Conservation (phyloP, 1,140 invertebrate genomes). For the Heliconius hermathena region DNA sequence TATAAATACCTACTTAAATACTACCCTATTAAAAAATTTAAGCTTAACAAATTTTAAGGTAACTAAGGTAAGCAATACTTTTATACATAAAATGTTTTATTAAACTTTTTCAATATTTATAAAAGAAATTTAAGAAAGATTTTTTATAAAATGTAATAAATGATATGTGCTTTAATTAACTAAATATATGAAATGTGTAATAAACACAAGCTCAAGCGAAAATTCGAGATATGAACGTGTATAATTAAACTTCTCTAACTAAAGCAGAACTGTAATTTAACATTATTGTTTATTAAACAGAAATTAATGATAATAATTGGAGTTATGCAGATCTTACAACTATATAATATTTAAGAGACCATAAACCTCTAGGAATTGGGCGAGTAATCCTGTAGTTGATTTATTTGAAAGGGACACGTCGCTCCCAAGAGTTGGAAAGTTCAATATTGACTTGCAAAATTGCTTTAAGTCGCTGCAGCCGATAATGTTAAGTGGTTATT, state of each 20-base stretch:
- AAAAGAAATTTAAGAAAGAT: no score
- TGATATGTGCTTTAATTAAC: no score
- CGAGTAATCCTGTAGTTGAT: constrained; percentile 57
- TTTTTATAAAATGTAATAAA: no score
- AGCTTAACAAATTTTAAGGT: no score
- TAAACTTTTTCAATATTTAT: no score
- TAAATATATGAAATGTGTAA: neutral
- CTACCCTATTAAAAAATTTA: no score
- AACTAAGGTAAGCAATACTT: no score
- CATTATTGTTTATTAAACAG: constrained; percentile 15
- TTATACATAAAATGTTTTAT: no score
- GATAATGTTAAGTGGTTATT: constrained; percentile 66
- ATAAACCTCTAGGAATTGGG: constrained; percentile 39
- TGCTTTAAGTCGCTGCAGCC: constrained; percentile 72
- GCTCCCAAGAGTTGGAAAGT: constrained; percentile 66
- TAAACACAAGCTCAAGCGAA: neutral
- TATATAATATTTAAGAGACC: constrained; percentile 37
- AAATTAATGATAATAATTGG: constrained; percentile 22
- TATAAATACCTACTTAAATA: no score
- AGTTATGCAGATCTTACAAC: constrained; percentile 26
- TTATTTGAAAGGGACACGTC: constrained; percentile 70
- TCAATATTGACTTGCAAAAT: constrained; percentile 79
- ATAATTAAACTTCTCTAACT: constrained; percentile 10
- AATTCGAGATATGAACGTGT: neutral
- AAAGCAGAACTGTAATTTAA: neutral